Evolutionary conservation across 1,140 invertebrate species (phyloP), one percentile per base, ranked within the genome.

Genomic region (Drosophila nannoptera): DNA sequence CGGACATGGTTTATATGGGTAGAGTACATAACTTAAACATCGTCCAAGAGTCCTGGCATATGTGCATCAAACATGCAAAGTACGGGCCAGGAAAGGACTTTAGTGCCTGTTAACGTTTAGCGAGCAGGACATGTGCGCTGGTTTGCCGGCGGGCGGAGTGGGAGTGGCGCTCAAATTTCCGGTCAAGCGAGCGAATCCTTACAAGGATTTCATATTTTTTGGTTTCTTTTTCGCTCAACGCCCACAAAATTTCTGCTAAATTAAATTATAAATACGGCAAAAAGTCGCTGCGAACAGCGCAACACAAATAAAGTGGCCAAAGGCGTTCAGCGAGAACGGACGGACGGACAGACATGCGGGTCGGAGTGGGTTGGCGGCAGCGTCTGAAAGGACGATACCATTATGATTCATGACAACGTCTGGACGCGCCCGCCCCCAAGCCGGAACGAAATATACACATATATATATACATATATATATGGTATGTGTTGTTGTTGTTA

Each of bases 161-260:
- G 55, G n/a, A n/a, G n/a, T n/a, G n/a, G 45, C 36, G 69, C 78
- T 87, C 84, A 78, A 87, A 87, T 87, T 83, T 87, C 83, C 83
- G 83, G 75, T 83, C 64, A 87, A 82, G 73, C 81, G 65, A 75
- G 67, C 77, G 75, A 83, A 86, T 84, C 77, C 82, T 77, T 84
- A 86, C 56, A 71, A 74, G 48, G 56, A 49, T 64, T 76, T 73
- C 69, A 69, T 76, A 70, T 59, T 46, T 62, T 48, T 46, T 35
- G 38, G 35, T 65, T 58, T 48, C 66, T 71, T 71, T 73, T 71
- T 78, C 55, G 76, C 73, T 65, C 42, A 78, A 80, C 80, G 70
- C 75, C 78, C 78, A 71, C 82, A 87, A 87, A 87, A 87, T 87
- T 87, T 83, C 83, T 83, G 83, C 75, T 87, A 78, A 87, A 87